phyloP scores from a whole-genome alignment of 2,797 vertebrate genomes.

The Lepus townsendii region DNA sequence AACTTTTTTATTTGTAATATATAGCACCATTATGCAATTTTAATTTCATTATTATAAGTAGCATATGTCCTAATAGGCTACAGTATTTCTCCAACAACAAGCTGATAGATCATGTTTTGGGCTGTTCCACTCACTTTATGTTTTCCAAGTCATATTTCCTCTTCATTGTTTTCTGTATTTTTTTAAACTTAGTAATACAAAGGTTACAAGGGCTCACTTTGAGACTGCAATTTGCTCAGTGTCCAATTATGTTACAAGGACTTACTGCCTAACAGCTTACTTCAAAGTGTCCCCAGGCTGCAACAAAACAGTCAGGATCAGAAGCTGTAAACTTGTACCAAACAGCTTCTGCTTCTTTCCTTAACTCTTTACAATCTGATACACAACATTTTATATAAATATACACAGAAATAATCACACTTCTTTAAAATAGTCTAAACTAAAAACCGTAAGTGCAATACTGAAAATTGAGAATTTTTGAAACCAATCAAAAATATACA shows the following conservation, averaged over 20 bases:
- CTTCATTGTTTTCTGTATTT: constrained; percentile 43
- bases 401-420: background rate
- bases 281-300: constrained; percentile 38
- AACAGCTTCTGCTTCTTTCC: background rate
- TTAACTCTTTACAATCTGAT: background rate
- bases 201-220: constrained; percentile 29
- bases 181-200: constrained; percentile 15
- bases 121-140: background rate
- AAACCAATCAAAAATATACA: background rate
- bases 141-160: constrained; percentile 10
- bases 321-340: constrained; percentile 39
- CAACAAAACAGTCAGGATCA: constrained; percentile 43
- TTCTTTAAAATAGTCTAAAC: constrained; percentile 35
- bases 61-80: background rate
- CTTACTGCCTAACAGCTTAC: constrained; percentile 25
- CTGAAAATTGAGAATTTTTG: background rate
- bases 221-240: constrained; percentile 61
- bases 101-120: background rate
- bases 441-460: constrained; percentile 1
- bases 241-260: constrained; percentile 58
- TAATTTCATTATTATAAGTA: background rate
- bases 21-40: background rate
- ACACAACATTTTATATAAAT: constrained; percentile 22
- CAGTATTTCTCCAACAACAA: background rate
- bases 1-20: constrained; percentile 13